Base-by-base conservation (phyloP, 2,888 invertebrate genomes). In the Caenorhabditis drosophilae region DNA sequence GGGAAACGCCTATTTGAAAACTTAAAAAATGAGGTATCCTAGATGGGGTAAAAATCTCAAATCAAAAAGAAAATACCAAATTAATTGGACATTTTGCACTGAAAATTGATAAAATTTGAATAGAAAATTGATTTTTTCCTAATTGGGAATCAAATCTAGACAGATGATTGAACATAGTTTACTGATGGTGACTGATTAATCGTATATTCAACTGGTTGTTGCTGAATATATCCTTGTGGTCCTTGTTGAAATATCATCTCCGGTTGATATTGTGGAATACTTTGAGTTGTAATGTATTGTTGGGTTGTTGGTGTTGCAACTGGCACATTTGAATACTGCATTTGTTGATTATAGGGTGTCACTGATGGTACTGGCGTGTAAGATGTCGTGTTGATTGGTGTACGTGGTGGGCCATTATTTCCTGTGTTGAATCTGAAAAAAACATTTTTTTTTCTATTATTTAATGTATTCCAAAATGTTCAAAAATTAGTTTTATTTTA, bases 231-330 rank as follows among this genome's bases (percentile, higher is more conserved):
- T 20, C 63, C 55, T 25, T 42, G 16, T 40, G 73, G 73, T 42
- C 70, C 73, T 51, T 69, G 61, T 12, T 66, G 68, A 50, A 63
- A 73, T 20, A 68, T 70, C 4, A 73, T 63, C 26, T 73, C 73
- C 22, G 73, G 70, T 27, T 68, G 62, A 26, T 66, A 64, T 47
- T 70, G 70, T 16, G 58, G 67, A 46, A 63, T 66, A 7, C 42
- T 36, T 23, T 61, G 67, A 7, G 16, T 26, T 15, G 36, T 40
- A 22, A 70, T 55, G 49, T 62, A 67, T 18, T 67, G 67, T 51
- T 73, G 70, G 7, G 52, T 64, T 12, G 59, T 66, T 18, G 69
- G 73, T 12, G 70, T 70, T 26, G 62, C 70, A 25, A 73, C 42
- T 11, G 70, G 73, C 11, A 25, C 55, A 22, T 54, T 63, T 46